Base-by-base conservation (phyloP, 2,113 vertebrate species). In the Psammodynastes pulverulentus region DNA sequence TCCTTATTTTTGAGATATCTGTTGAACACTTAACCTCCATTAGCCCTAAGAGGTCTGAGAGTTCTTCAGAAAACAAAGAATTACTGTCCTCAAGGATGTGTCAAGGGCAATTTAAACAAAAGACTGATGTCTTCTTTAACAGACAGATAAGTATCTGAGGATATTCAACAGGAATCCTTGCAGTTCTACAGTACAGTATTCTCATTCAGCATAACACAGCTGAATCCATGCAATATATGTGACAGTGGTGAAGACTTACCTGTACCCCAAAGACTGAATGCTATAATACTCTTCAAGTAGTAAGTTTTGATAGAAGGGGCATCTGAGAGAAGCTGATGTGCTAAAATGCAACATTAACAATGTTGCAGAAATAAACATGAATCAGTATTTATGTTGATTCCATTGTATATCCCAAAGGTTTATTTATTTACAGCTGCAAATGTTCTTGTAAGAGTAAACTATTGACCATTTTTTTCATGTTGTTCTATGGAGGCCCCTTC, bases 81-180 rank as follows among this genome's bases (percentile, higher is more conserved):
- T 98, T 98, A 95, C 96, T 96, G 98, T 98, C 97, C 95, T 98
- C 97, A 96, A 98, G 97, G 95, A 98, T 97, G 96, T 98, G 98
- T 98, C 98, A 98, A 98, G 98, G 98, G 98, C 98, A 98, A 97
- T 97, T 96, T 97, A 98, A 97, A 98, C 98, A 98, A 98, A 98
- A 98, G 98, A 98, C 95, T 96, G 97, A 98, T 97, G 98, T 98
- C 97, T 98, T 97, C 97, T 98, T 98, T 98, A 98, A 96, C 97
- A 96, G 95, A 94, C 94, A 96, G 98, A 98, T 98, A 98, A 98
- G 97, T 97, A 98, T 98, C 98, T 98, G 96, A 96, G 97, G 96
- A 96, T 97, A 97, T 97, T 97, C 97, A 96, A 97, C 93, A 91
- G 94, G 96, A 97, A 97, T 98, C 96, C 93, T 95, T 97, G 96